Percentiles rank a stretch among this genome's conserved stretches.
Conservation (phyloP, 2,888 invertebrate species). For the Calameuta pallipes region DNA sequence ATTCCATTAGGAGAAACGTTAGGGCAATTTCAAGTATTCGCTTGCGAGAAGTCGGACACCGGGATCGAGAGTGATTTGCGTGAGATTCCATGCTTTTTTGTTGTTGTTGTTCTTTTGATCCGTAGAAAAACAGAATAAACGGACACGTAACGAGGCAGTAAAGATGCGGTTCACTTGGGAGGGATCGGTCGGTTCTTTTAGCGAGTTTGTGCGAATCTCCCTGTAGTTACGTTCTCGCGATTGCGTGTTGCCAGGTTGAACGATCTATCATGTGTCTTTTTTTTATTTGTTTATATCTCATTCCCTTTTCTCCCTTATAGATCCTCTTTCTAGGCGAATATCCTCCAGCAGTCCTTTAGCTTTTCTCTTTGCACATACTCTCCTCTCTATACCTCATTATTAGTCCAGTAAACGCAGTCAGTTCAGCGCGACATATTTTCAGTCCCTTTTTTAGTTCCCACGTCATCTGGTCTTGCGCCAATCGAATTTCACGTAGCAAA, state of each 20-base stretch:
- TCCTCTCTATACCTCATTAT: neutral
- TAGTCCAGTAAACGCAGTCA: neutral
- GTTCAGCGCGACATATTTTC: neutral
- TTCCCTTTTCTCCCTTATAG: conserved; percentile 7
- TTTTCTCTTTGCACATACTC: neutral
- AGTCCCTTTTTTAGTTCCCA: conserved; percentile 4
- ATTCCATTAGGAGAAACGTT: neutral
- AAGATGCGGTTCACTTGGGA: conserved; percentile 11
- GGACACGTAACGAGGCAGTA: conserved; percentile 21
- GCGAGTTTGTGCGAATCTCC: conserved; percentile 7
- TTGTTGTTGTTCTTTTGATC: neutral
- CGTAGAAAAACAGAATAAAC: neutral
- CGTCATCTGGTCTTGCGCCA: neutral
- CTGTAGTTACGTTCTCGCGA: neutral
- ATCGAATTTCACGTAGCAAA: conserved; percentile 26
- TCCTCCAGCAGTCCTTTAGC: conserved; percentile 3
- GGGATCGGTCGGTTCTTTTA: neutral
- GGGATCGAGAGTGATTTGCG: neutral
- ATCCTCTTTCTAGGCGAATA: neutral
- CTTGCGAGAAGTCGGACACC: neutral
- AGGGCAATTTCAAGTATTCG: neutral
- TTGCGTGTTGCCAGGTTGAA: conserved; percentile 9
- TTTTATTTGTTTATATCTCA: neutral
- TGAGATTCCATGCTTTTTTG: neutral
- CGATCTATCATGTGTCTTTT: neutral